Evolutionary conservation across 2,113 vertebrate genomes (phyloP).

Genomic region (Hypocryptadius cinnamomeus): DNA sequence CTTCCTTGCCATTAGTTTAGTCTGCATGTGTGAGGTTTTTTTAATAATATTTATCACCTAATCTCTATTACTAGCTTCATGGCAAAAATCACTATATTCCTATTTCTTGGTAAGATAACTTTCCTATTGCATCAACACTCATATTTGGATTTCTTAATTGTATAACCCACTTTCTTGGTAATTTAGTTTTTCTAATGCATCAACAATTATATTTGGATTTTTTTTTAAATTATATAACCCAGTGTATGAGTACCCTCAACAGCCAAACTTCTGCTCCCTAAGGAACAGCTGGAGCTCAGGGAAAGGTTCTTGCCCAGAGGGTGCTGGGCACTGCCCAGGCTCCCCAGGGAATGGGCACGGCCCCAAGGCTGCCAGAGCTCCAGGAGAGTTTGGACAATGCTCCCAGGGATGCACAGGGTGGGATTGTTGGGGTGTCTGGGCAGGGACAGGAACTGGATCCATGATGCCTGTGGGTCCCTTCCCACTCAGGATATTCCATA

Average conservation of each 20-base stretch:
- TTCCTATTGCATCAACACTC: not conserved
- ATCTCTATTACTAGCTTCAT: not conserved
- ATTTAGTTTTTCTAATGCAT: not conserved
- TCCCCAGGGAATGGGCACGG: not conserved
- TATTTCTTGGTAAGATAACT: not conserved
- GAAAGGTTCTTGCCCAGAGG: not conserved
- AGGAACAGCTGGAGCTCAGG: fast-evolving
- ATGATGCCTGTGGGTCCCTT: not conserved
- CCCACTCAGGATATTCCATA: fast-evolving
- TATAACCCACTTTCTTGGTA: not conserved
- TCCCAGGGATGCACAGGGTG: not conserved
- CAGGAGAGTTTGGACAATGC: fast-evolving
- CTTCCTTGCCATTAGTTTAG: not conserved
- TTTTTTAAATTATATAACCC: not conserved
- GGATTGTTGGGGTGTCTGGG: not conserved
- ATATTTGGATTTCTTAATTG: not conserved
- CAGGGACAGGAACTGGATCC: fast-evolving
- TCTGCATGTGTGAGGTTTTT: not conserved
- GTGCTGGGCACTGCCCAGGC: not conserved
- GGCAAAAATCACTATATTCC: not conserved
- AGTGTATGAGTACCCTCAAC: not conserved
- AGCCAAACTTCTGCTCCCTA: not conserved
- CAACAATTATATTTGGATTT: not conserved
- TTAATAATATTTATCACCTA: not conserved
- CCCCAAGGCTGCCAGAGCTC: not conserved